phyloP scores from a whole-genome alignment of 2,888 invertebrate species.

The Bombyx huttoni region DNA sequence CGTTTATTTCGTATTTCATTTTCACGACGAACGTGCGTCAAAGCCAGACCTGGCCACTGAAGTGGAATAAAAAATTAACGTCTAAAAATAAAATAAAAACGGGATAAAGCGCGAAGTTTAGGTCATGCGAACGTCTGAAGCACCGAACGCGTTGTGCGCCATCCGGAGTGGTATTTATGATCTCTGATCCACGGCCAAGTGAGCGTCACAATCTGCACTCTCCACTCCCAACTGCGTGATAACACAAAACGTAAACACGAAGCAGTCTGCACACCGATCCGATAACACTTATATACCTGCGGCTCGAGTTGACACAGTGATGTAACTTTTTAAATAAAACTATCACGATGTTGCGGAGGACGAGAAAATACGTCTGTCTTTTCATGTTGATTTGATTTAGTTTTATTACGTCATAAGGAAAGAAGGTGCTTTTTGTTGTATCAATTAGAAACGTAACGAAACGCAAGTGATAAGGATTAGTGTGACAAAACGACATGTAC shows the following conservation, averaged over 20 bases:
- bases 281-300: slow-evolving; percentile 23
- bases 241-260: slow-evolving; percentile 50
- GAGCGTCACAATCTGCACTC: slow-evolving; percentile 35
- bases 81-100: slow-evolving; percentile 55
- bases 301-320: slow-evolving; percentile 15
- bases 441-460: too few relatives aligned
- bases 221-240: slow-evolving; percentile 34
- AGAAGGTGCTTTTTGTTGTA: too few relatives aligned
- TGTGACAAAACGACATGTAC: slow-evolving; percentile 15
- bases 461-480: neutral
- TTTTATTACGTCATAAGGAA: too few relatives aligned
- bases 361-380: neutral
- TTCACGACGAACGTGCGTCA: slow-evolving; percentile 43
- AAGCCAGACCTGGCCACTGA: slow-evolving; percentile 41
- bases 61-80: slow-evolving; percentile 47
- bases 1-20: slow-evolving; percentile 30
- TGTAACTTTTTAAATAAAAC: slow-evolving; percentile 18
- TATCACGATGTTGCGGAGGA: neutral
- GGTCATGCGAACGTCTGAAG: slow-evolving; percentile 50
- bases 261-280: slow-evolving; percentile 30
- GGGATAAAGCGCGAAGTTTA: slow-evolving; percentile 42
- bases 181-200: slow-evolving; percentile 53
- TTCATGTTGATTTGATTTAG: neutral
- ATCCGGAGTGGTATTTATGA: slow-evolving; percentile 27
- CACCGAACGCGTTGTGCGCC: slow-evolving; percentile 11